phyloP scores from a whole-genome alignment of 2,888 invertebrate genomes.

The Tanytarsus gracilentus region DNA sequence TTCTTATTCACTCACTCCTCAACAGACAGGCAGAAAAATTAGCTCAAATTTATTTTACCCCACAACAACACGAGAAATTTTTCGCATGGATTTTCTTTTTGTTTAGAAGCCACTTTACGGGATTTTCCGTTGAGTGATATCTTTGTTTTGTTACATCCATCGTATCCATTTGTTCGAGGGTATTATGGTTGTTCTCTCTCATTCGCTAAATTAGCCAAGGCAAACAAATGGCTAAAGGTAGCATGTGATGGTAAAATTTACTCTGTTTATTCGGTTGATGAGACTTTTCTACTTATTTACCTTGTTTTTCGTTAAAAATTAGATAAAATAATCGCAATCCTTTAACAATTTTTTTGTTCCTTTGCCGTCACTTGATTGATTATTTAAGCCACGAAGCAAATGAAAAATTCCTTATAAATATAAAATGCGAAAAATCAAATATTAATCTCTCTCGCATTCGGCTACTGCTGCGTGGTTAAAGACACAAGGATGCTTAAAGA shows the following conservation, averaged over 20 bases:
- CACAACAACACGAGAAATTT: neutral
- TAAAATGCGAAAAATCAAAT: slow-evolving; percentile 16
- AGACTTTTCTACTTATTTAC: neutral
- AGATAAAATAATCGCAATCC: neutral
- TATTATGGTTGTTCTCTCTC: slow-evolving; percentile 12
- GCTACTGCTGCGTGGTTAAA: neutral
- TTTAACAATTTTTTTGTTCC: neutral
- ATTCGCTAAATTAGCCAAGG: slow-evolving; percentile 15
- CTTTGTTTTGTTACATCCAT: slow-evolving; percentile 14
- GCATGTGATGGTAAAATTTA: slow-evolving; percentile 5
- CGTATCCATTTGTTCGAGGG: neutral
- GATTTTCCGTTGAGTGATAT: slow-evolving; percentile 17
- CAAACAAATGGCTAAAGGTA: slow-evolving; percentile 12
- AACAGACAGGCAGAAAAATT: slow-evolving; percentile 22
- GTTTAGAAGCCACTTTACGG: slow-evolving; percentile 19
- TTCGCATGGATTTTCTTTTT: slow-evolving; percentile 19
- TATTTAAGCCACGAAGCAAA: neutral
- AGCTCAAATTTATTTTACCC: slow-evolving; percentile 26
- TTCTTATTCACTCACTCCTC: too few species aligned
- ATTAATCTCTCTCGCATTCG: slow-evolving; percentile 21
- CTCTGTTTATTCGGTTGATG: slow-evolving; percentile 6
- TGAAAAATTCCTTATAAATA: neutral
- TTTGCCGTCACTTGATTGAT: too few species aligned
- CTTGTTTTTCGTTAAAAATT: neutral
- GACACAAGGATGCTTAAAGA: neutral